Base-by-base conservation (phyloP, 1,140 invertebrate genomes). In the Aphis craccivora region DNA sequence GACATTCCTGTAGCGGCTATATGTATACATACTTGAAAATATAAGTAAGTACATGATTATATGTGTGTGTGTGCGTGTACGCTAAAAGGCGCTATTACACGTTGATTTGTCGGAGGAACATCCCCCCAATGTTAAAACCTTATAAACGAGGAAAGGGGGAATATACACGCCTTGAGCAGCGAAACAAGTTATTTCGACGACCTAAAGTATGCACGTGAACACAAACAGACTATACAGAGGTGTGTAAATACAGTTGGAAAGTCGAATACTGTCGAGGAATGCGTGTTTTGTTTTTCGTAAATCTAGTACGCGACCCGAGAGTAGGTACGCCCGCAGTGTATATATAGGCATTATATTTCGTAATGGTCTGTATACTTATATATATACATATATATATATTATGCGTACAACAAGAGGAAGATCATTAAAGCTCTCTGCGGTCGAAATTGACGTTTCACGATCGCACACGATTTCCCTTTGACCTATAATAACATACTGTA, bases 131-230 rank as follows among this genome's bases (percentile, higher is more conserved):
- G 30, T 76, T 76, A n/a, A 5, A n/a, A 76, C 14, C 30, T 76
- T 84, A 84, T 7, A 2, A 37, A 84, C 4, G 40, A 22, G 83
- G 2, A 25, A 25, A 11, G 37, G 9, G 37, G 11, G 14, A 35
- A 48, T 48, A n/a, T 20, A 22, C 43, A 18, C 87, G 45, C 87
- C 87, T 88, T 35, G 23, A 90, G 88, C 43, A 23, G 88, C 51
- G 51, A 90, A 53, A 90, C 88, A 35, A 90, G 51, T 88, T 88
- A 88, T 88, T 89, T 67, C 25, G 53, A 90, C 53, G 53, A 90
- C 89, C 37, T 40, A 90, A 90, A 55, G 37, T 90, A 60, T n/a
- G 23, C 55, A 67, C 48, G 18, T 30, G 37, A 40, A 40, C 83
- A 14, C 25, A 48, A 5, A 20, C 30, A 87, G 22, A 87, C 51